Evolutionary conservation across 2,113 vertebrate species (phyloP).

Genomic region (Ranitomeya imitator): DNA sequence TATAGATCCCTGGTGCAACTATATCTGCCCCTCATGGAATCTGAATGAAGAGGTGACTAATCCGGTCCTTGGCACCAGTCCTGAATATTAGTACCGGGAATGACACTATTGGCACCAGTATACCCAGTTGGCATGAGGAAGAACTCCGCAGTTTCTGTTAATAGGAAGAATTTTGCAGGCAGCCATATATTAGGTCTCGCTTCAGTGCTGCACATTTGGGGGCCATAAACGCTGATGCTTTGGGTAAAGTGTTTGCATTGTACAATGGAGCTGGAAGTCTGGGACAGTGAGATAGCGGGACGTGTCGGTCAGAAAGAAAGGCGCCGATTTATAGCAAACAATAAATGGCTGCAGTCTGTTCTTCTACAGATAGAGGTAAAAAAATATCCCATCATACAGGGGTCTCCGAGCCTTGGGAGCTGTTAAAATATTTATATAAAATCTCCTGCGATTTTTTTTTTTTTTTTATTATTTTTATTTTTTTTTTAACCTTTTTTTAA

Average conservation of each 20-base stretch:
- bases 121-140: not conserved
- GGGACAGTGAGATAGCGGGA: constrained; percentile 22
- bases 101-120: not conserved
- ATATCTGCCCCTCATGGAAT: too few species aligned
- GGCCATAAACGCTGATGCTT: not conserved
- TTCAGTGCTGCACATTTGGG: not conserved
- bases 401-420: not conserved
- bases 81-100: not conserved
- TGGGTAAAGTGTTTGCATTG: not conserved
- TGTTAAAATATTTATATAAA: too few species aligned
- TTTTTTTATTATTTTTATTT: too few species aligned
- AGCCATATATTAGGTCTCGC: not conserved
- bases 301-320: not conserved
- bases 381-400: not conserved
- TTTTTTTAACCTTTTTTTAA: too few species aligned
- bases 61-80: not conserved
- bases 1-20: too few species aligned
- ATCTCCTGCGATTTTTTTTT: too few species aligned
- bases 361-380: not conserved
- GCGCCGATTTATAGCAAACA: not conserved
- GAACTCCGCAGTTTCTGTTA: not conserved
- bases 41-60: too few species aligned
- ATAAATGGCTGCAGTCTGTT: not conserved
- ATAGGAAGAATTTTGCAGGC: not conserved
- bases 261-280: not conserved